Conservation (phyloP, 2,113 vertebrate genomes). For the Chelonoidis abingdonii region DNA sequence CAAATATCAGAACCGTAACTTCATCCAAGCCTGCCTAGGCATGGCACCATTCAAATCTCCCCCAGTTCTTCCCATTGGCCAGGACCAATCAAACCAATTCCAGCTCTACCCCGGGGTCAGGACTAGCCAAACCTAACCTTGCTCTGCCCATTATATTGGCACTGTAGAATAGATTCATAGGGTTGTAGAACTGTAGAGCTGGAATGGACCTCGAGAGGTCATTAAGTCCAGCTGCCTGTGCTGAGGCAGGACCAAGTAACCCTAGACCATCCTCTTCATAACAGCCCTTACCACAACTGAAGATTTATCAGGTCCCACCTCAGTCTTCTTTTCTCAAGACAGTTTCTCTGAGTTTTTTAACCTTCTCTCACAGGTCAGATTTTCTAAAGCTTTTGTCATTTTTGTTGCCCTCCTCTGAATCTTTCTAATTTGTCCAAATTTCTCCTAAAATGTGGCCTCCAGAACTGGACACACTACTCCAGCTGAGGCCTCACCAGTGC, state of each 20-base stretch:
- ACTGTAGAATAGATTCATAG: background rate
- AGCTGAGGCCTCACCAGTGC: background rate
- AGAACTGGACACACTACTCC: background rate
- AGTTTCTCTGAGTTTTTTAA: too few relatives aligned
- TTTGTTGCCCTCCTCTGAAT: too few relatives aligned
- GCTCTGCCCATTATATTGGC: background rate
- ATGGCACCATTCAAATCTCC: background rate
- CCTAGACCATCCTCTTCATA: background rate
- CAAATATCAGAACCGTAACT: background rate
- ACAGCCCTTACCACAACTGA: background rate
- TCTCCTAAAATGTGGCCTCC: too few relatives aligned
- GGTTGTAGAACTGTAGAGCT: background rate
- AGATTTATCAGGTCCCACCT: background rate
- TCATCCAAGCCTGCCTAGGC: background rate
- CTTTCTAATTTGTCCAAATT: too few relatives aligned
- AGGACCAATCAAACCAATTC: background rate
- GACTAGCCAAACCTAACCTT: background rate
- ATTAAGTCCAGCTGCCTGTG: background rate
- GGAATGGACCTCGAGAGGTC: background rate
- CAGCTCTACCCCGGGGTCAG: background rate
- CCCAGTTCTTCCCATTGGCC: background rate
- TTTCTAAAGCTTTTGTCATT: background rate
- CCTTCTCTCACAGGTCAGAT: background rate
- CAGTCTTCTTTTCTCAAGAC: background rate
- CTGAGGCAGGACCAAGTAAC: background rate